A percentile compares a stretch with the other conserved stretches of the same genome.
These are phyloP conservation scores for Gymnocephalus cernua DNA, from an alignment of 2,113 vertebrate species.

Conservation along the genomic window DNA sequence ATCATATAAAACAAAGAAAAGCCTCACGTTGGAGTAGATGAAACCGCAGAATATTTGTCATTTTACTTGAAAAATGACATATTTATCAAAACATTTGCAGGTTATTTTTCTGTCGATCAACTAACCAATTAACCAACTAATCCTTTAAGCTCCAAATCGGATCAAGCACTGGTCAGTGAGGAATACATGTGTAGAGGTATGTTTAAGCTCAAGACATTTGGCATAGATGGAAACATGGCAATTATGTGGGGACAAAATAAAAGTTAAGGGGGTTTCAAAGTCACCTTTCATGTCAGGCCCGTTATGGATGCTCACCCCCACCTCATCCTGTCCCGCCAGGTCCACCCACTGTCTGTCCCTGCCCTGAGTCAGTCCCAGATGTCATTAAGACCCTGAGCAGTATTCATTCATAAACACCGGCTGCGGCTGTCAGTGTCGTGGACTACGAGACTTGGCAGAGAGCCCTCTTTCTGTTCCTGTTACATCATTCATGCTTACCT, in stretches of 20 bases:
- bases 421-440: conserved; percentile 66
- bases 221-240: not conserved
- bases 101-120: not conserved
- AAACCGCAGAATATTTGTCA: not conserved
- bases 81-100: not conserved
- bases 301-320: conserved; percentile 43
- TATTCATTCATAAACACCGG: conserved; percentile 80
- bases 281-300: conserved; percentile 40
- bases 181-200: not conserved
- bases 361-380: conserved; percentile 63
- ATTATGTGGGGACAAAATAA: not conserved
- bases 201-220: not conserved
- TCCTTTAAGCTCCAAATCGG: conserved; percentile 13
- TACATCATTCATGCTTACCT: conserved; percentile 81
- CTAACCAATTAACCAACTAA: not conserved
- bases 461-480: conserved; percentile 67
- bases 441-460: conserved; percentile 76
- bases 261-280: conserved; percentile 38
- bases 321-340: conserved; percentile 25
- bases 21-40: not conserved
- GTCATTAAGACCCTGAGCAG: conserved; percentile 59
- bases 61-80: not conserved
- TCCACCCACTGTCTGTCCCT: conserved; percentile 57
- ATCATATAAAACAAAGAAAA: not conserved
- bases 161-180: not conserved